A percentile compares a stretch with the other conserved stretches of the same genome.
Conservation (phyloP, 2,113 vertebrate species). For the Neoarius graeffei region DNA sequence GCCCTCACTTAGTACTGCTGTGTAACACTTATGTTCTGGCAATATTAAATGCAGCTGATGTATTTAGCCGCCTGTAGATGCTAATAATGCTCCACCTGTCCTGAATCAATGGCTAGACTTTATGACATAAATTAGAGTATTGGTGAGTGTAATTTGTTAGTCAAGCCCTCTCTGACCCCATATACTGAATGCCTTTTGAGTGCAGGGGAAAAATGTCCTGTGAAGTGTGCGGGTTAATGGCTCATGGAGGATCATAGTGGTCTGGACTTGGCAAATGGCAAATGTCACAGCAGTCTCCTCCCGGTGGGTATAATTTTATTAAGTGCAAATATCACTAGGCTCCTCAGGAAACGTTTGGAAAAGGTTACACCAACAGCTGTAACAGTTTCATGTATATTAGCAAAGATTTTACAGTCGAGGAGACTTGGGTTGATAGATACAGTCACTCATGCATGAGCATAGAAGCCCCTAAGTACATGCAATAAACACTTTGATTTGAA, state of each 20-base stretch:
- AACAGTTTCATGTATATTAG: constrained; percentile 78
- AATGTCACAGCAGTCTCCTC: constrained; percentile 82
- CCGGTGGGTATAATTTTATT: constrained; percentile 84
- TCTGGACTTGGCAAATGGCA: constrained; percentile 81
- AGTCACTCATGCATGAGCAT: constrained; percentile 72
- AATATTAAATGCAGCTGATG: constrained; percentile 28
- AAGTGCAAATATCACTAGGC: constrained; percentile 83
- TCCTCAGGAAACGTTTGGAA: constrained; percentile 78
- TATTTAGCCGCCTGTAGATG: constrained; percentile 8
- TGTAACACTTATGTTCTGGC: neutral
- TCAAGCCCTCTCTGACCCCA: constrained; percentile 3
- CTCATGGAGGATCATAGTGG: constrained; percentile 73
- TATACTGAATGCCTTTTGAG: constrained; percentile 16
- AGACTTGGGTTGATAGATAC: constrained; percentile 70
- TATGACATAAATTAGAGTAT: constrained; percentile 45
- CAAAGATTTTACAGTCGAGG: constrained; percentile 67
- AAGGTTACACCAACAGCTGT: constrained; percentile 82
- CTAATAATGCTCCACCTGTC: constrained; percentile 42
- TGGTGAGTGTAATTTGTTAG: constrained; percentile 39
- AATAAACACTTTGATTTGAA: constrained; percentile 69
- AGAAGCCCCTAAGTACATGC: constrained; percentile 72
- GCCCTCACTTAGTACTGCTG: neutral
- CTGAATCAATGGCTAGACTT: constrained; percentile 33
- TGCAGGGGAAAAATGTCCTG: constrained; percentile 45
- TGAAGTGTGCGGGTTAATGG: constrained; percentile 70